Percentiles rank a stretch among this genome's conserved stretches.
Conservation (phyloP, 2,797 vertebrate genomes). For the Acanthurus tractus region DNA sequence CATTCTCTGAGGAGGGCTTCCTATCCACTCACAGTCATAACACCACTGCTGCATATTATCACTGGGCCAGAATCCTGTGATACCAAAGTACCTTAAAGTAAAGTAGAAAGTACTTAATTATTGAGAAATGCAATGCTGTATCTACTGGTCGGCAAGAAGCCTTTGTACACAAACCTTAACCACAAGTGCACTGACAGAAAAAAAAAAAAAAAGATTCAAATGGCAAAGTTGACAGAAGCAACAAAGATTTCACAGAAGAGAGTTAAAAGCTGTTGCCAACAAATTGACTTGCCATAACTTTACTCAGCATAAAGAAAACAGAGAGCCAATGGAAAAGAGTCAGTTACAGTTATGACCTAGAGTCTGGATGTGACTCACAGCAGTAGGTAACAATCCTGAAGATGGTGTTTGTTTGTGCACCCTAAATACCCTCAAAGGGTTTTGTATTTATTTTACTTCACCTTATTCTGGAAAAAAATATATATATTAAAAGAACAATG, state of each 20-base stretch:
- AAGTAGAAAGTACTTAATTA: no score
- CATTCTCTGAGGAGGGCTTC: constrained; percentile 67
- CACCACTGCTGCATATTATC: constrained; percentile 36
- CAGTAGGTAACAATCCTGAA: constrained; percentile 29
- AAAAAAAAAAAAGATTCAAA: constrained; percentile 1
- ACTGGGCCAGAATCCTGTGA: constrained; percentile 48
- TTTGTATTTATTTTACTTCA: constrained; percentile 53
- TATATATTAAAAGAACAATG: neutral
- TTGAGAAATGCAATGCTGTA: constrained; percentile 18
- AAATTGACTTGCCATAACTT: neutral
- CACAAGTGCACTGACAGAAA: constrained; percentile 67
- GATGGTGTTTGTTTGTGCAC: constrained; percentile 24
- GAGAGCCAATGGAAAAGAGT: constrained; percentile 53
- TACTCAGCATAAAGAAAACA: constrained; percentile 38
- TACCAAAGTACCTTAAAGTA: constrained; percentile 61
- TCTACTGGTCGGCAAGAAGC: constrained; percentile 40
- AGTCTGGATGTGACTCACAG: constrained; percentile 13
- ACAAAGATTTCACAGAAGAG: neutral
- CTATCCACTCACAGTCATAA: constrained; percentile 25
- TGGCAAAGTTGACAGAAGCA: neutral
- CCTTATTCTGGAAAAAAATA: neutral
- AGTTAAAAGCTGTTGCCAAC: neutral
- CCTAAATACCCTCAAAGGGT: constrained; percentile 29
- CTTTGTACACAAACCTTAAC: constrained; percentile 53
- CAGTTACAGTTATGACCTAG: constrained; percentile 4